Evolutionary conservation across 2,797 vertebrate species (phyloP).

Genomic region (Helarctos malayanus): DNA sequence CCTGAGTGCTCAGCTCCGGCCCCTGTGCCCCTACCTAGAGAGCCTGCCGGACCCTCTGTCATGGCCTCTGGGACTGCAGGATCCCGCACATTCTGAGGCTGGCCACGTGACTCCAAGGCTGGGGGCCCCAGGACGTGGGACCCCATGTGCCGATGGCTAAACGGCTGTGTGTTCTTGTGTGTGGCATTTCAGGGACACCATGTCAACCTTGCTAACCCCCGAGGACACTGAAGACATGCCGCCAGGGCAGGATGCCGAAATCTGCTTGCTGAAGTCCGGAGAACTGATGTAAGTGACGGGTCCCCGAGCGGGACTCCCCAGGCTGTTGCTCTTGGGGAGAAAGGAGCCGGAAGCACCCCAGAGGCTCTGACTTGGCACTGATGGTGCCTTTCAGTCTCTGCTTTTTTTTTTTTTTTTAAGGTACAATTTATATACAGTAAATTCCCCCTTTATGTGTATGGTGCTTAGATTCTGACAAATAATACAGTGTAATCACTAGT

Average conservation of each 20-base stretch:
- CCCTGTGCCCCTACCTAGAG: not conserved
- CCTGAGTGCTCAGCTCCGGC: rapidly evolving
- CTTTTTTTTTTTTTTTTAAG: not conserved
- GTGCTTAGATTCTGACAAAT: not conserved
- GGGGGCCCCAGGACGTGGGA: not conserved
- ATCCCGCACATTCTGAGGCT: not conserved
- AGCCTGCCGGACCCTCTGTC: not conserved
- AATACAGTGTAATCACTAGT: rapidly evolving
- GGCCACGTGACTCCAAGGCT: not conserved
- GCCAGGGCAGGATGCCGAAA: constrained; percentile 94
- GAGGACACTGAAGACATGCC: constrained; percentile 92
- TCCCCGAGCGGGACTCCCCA: rapidly evolving
- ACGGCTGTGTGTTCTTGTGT: constrained; percentile 7
- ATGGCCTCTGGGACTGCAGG: rapidly evolving
- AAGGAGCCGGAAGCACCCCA: not conserved
- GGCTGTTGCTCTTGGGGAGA: not conserved
- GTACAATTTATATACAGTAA: not conserved
- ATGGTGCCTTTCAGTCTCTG: not conserved
- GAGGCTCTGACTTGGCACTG: not conserved
- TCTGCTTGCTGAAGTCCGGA: constrained; percentile 95
- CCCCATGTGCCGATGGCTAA: not conserved
- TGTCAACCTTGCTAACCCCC: constrained; percentile 88
- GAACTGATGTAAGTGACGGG: constrained; percentile 94
- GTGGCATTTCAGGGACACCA: constrained; percentile 86
- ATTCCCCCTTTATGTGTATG: not conserved